A percentile compares a stretch with the other conserved stretches of the same genome.
These are phyloP conservation scores for Papilio aristodemus DNA, from an alignment of 1,140 invertebrate species.

Conservation along the genomic window DNA sequence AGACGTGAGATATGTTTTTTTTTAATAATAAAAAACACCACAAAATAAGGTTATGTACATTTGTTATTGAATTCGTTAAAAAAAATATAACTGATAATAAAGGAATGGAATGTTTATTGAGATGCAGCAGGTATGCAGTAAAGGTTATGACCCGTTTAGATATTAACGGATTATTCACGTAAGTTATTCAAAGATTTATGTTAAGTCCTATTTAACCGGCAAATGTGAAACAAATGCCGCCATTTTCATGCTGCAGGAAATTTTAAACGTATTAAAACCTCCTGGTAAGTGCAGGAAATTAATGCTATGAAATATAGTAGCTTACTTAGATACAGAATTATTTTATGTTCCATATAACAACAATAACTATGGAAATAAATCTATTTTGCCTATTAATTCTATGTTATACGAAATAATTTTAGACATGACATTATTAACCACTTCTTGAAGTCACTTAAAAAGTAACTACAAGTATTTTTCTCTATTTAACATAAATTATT, in stretches of 20 bases:
- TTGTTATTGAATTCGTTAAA: background rate
- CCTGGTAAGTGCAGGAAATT: constrained; percentile 3
- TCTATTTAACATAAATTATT: no score
- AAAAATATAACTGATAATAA: background rate
- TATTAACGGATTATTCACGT: background rate
- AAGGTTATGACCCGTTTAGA: background rate
- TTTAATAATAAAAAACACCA: no score
- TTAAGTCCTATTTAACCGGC: constrained; percentile 11
- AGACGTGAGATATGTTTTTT: no score
- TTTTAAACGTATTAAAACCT: background rate
- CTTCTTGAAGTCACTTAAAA: no score
- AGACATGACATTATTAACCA: no score
- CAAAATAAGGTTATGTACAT: no score
- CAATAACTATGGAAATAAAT: no score
- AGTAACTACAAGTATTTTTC: no score
- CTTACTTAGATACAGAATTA: background rate
- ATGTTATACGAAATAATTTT: no score
- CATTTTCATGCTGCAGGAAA: background rate
- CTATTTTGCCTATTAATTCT: no score
- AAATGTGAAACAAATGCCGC: background rate
- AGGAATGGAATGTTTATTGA: background rate
- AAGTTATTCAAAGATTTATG: constrained; percentile 9
- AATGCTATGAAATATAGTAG: background rate
- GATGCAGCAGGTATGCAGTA: background rate
- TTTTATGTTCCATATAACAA: no score